phyloP scores from a whole-genome alignment of 2,888 invertebrate genomes.

The Brachylomia viminalis region DNA sequence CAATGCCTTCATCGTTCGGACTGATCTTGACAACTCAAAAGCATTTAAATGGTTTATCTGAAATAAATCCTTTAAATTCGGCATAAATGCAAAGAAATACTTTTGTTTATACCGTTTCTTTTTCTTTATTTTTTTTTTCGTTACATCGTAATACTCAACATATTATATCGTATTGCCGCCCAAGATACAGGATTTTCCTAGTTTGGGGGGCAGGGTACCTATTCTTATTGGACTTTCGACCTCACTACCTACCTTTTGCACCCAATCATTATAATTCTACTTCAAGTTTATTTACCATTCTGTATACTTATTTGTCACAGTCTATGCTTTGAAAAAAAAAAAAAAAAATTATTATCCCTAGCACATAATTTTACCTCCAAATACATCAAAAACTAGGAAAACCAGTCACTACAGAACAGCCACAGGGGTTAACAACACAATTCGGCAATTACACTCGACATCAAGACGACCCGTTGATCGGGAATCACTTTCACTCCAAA shows the following conservation, averaged over 20 bases:
- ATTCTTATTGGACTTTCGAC: too few species aligned
- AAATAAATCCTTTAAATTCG: background rate
- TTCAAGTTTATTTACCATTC: too few species aligned
- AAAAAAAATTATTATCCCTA: too few species aligned
- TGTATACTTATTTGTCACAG: too few species aligned
- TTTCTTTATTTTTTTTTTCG: background rate
- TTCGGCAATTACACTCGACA: conserved; percentile 54
- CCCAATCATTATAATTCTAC: too few species aligned
- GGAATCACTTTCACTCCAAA: conserved; percentile 58
- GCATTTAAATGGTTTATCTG: background rate
- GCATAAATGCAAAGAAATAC: background rate
- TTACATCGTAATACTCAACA: too few species aligned
- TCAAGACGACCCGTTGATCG: conserved; percentile 52
- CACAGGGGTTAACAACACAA: conserved; percentile 46
- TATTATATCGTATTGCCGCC: too few species aligned
- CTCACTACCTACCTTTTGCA: too few species aligned
- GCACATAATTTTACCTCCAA: background rate
- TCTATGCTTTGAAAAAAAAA: too few species aligned
- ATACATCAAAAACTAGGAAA: conserved; percentile 1
- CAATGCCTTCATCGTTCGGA: background rate
- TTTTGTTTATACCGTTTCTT: background rate
- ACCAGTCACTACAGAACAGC: background rate
- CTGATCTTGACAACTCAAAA: background rate
- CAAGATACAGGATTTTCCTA: too few species aligned
- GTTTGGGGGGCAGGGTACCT: too few species aligned